Evolutionary conservation across 2,888 invertebrate species (phyloP).

Genomic region (Meloe dianella): DNA sequence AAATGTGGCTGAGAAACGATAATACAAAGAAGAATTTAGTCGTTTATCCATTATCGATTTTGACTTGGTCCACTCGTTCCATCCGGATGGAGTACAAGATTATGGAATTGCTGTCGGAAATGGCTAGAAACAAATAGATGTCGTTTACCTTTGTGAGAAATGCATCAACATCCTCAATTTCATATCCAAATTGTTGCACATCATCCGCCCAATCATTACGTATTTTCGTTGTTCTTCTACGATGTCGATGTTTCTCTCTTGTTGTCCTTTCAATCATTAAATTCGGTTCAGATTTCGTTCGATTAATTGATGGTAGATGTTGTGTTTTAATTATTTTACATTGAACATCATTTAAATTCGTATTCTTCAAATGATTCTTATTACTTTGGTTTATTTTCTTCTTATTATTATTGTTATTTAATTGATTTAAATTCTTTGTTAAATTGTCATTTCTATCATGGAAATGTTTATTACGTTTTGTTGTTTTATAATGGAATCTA

Average conservation of each 20-base stretch:
- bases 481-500: conserved; percentile 57
- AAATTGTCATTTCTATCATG: conserved; percentile 30
- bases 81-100: too few relatives aligned
- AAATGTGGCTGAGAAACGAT: too few relatives aligned
- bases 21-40: too few relatives aligned
- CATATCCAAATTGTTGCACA: conserved; percentile 72
- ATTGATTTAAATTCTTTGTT: conserved; percentile 34
- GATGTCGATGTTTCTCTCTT: conserved; percentile 62
- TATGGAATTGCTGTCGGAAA: too few relatives aligned
- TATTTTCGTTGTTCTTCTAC: conserved; percentile 53
- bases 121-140: background rate
- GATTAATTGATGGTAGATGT: conserved; percentile 49
- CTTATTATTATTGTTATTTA: conserved; percentile 34
- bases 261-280: conserved; percentile 61
- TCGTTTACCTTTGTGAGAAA: conserved; percentile 74
- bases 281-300: conserved; percentile 64
- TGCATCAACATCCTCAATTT: conserved; percentile 79
- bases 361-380: conserved; percentile 39
- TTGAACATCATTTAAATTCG: conserved; percentile 39
- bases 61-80: too few relatives aligned
- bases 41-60: too few relatives aligned
- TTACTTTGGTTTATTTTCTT: conserved; percentile 41
- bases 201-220: conserved; percentile 49
- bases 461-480: background rate
- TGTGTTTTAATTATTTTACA: conserved; percentile 43